Conservation (phyloP, 2,888 invertebrate genomes). For the Thumatha senex region DNA sequence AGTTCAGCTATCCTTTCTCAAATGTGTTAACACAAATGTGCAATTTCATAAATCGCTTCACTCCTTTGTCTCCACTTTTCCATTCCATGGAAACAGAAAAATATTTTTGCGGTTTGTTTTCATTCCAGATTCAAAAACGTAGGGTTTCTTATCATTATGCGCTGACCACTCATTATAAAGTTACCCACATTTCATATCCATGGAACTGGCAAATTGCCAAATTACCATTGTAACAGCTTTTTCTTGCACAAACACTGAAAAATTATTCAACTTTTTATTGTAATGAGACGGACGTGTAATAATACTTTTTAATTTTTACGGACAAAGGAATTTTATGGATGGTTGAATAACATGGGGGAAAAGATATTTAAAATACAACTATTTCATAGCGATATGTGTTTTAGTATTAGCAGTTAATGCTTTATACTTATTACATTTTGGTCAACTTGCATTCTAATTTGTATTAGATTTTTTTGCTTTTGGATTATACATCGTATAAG, state of each 20-base stretch:
- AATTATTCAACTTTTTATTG: constrained; percentile 27
- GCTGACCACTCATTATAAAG: constrained; percentile 31
- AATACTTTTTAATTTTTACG: constrained; percentile 27
- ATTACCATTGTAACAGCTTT: constrained; percentile 39
- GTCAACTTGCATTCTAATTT: no score
- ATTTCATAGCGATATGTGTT: no score
- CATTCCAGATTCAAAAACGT: constrained; percentile 13
- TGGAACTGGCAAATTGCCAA: constrained; percentile 41
- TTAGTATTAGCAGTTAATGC: no score
- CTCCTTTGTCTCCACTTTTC: constrained; percentile 1
- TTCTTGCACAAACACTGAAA: constrained; percentile 29
- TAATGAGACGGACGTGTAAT: constrained; percentile 19
- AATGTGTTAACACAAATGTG: constrained; percentile 2
- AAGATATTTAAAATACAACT: background rate
- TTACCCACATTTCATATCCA: constrained; percentile 28
- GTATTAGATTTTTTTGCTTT: no score
- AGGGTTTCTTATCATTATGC: constrained; percentile 19
- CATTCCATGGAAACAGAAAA: background rate
- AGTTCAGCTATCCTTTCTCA: constrained; percentile 1
- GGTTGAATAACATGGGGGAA: constrained; percentile 3
- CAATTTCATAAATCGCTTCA: constrained; percentile 4
- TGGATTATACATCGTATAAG: no score
- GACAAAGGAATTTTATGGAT: constrained; percentile 16
- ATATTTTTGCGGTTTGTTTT: constrained; percentile 2
- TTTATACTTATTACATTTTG: no score